phyloP scores from a whole-genome alignment of 2,888 invertebrate species.

The Biston stratarius region DNA sequence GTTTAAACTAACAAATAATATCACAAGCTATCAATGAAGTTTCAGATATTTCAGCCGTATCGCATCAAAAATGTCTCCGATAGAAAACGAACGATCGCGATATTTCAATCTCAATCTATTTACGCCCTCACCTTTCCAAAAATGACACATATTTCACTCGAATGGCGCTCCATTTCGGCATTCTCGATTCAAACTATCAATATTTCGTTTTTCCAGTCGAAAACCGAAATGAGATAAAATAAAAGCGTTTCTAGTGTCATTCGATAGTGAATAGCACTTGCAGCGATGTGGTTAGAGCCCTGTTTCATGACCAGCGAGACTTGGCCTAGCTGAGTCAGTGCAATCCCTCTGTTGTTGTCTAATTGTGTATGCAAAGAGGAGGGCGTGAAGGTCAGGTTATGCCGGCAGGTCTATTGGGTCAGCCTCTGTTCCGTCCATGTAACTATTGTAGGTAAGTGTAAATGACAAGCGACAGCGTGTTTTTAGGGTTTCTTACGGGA shows the following conservation, averaged over 20 bases:
- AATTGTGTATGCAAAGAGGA: conserved; percentile 44
- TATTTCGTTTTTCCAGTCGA: conserved; percentile 50
- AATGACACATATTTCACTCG: conserved; percentile 24
- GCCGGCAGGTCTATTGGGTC: conserved; percentile 55
- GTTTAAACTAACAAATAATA: too few relatives aligned
- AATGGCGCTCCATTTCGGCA: conserved; percentile 24
- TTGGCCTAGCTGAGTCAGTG: conserved; percentile 47
- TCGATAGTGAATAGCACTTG: conserved; percentile 51
- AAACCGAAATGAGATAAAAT: conserved; percentile 58
- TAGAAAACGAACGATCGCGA: conserved; percentile 11
- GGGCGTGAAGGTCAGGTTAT: conserved; percentile 48
- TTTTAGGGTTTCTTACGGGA: not conserved
- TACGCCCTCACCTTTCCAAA: conserved; percentile 25
- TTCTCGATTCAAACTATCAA: conserved; percentile 38
- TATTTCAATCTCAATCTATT: conserved; percentile 31
- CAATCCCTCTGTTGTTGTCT: conserved; percentile 43
- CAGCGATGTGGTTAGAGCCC: conserved; percentile 24
- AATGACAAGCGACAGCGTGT: conserved; percentile 30
- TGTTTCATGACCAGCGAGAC: conserved; percentile 44
- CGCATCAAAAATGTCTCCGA: conserved; percentile 14
- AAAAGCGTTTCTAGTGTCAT: conserved; percentile 55
- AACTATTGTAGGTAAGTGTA: conserved; percentile 47
- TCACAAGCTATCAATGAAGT: not conserved
- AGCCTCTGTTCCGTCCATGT: conserved; percentile 55
- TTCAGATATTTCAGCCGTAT: not conserved